Evolutionary conservation across 2,113 vertebrate species (phyloP).

Genomic region (Ellobius talpinus): DNA sequence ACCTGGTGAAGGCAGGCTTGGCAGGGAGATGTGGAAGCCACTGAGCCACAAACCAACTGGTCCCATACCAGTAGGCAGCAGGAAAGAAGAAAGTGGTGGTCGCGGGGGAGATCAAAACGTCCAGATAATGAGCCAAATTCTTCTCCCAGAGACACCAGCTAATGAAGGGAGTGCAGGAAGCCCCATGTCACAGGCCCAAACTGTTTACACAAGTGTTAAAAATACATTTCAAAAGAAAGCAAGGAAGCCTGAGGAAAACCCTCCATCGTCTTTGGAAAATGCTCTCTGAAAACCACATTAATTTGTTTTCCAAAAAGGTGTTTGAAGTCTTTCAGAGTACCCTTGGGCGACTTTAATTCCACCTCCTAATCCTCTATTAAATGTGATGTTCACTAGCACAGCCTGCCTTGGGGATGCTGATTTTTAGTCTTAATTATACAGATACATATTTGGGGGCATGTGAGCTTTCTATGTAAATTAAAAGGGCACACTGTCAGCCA

Average conservation of each 20-base stretch:
- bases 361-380: slow-evolving; percentile 83
- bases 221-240: slow-evolving; percentile 77
- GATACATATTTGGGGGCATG: slow-evolving; percentile 76
- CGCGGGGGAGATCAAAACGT: slow-evolving; percentile 63
- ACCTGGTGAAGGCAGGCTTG: neutral
- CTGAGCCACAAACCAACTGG: neutral
- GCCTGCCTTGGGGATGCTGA: slow-evolving; percentile 82
- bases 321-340: slow-evolving; percentile 75
- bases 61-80: neutral
- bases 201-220: slow-evolving; percentile 83
- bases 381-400: slow-evolving; percentile 81
- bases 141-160: slow-evolving; percentile 77
- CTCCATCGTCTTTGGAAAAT: slow-evolving; percentile 52
- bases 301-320: slow-evolving; percentile 84
- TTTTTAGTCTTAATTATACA: slow-evolving; percentile 83
- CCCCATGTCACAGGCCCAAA: slow-evolving; percentile 64
- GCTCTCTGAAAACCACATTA: slow-evolving; percentile 74
- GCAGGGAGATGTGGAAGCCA: neutral
- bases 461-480: slow-evolving; percentile 70
- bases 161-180: slow-evolving; percentile 75
- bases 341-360: slow-evolving; percentile 83
- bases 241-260: slow-evolving; percentile 74
- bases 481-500: slow-evolving; percentile 80
- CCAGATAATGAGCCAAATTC: slow-evolving; percentile 77
- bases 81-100: slow-evolving; percentile 34